A percentile compares a stretch with the other conserved stretches of the same genome.
phyloP scores from a whole-genome alignment of 2,888 invertebrate species.

The Stegophylla sp. region DNA sequence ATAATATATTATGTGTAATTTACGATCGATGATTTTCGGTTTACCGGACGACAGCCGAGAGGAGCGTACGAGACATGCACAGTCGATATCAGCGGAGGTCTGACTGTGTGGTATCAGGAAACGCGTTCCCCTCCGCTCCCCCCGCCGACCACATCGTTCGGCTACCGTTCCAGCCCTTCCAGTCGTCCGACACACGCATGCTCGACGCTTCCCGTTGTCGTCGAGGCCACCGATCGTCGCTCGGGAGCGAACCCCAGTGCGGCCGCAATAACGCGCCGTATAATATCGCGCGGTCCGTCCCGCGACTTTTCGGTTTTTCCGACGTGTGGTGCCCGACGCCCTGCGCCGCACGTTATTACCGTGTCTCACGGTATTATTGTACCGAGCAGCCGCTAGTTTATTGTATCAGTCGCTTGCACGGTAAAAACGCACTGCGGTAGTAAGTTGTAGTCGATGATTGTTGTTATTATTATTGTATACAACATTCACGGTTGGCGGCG shows the following conservation, averaged over 20 bases:
- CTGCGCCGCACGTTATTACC: too few species aligned
- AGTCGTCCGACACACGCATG: not conserved
- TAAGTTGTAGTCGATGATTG: too few species aligned
- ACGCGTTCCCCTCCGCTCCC: not conserved
- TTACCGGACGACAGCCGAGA: too few species aligned
- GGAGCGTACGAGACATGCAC: not conserved
- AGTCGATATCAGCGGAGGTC: constrained; percentile 45
- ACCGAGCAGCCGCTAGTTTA: not conserved
- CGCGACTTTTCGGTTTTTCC: too few species aligned
- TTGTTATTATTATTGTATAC: not conserved
- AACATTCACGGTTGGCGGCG: too few species aligned
- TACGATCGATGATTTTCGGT: too few species aligned
- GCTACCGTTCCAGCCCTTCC: constrained; percentile 49
- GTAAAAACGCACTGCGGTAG: too few species aligned
- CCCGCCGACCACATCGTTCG: not conserved
- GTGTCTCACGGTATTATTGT: too few species aligned
- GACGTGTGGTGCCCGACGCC: too few species aligned
- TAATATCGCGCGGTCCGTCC: too few species aligned
- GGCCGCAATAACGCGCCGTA: not conserved
- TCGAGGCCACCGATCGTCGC: not conserved
- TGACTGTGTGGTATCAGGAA: constrained; percentile 38
- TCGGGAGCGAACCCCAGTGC: constrained; percentile 21
- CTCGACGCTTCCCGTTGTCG: not conserved
- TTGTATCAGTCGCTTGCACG: too few species aligned
- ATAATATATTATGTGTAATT: too few species aligned